phyloP scores from a whole-genome alignment of 1,140 invertebrate genomes.

The Asbolus verrucosus region DNA sequence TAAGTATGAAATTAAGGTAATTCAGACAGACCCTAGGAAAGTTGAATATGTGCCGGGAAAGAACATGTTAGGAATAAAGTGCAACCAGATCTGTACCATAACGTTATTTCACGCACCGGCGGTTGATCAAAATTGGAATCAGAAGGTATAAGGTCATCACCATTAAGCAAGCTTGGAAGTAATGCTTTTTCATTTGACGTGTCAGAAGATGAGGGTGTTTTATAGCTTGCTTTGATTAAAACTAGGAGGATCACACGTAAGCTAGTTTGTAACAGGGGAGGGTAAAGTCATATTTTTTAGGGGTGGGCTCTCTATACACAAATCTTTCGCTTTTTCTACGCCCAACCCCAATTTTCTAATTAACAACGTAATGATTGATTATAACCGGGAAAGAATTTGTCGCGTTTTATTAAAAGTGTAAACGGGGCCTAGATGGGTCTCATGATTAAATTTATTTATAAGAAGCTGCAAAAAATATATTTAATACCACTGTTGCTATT shows the following conservation, averaged over 20 bases:
- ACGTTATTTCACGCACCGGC: constrained; percentile 46
- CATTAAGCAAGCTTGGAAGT: constrained; percentile 45
- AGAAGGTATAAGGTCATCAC: constrained; percentile 40
- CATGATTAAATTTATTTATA: constrained; percentile 3
- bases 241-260: constrained; percentile 41
- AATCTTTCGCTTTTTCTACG: constrained; percentile 6
- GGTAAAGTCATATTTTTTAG: constrained; percentile 30
- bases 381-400: constrained; percentile 9
- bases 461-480: background rate
- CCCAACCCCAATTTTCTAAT: constrained; percentile 24
- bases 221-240: constrained; percentile 49
- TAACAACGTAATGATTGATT: constrained; percentile 39
- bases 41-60: constrained; percentile 5
- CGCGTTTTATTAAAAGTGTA: constrained; percentile 7
- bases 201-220: constrained; percentile 43
- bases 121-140: constrained; percentile 45
- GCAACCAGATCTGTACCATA: constrained; percentile 1
- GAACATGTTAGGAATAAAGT: constrained; percentile 7
- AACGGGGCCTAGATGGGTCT: constrained; percentile 6
- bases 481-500: background rate
- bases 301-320: constrained; percentile 3
- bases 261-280: constrained; percentile 25
- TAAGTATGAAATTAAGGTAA: constrained; percentile 9
- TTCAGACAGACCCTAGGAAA: too few relatives aligned
- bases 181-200: constrained; percentile 47